Evolutionary conservation across 2,888 invertebrate species (phyloP), one percentile per base, ranked within the genome.

Genomic region (Parascotia fuliginaria): DNA sequence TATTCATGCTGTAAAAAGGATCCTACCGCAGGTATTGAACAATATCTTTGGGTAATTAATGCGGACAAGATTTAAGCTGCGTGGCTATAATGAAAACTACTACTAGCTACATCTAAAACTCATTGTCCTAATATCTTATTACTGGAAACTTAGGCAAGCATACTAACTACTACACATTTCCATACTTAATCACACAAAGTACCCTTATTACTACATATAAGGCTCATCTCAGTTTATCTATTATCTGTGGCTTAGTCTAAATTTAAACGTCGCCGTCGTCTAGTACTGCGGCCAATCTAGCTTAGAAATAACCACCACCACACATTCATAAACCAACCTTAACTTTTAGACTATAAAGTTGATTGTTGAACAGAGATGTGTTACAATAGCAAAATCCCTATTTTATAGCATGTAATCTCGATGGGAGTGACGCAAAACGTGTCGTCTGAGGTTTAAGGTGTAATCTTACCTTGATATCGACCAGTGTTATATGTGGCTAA

Each of bases 181-280:
- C 60, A 52, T 65, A 50, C 44, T 47, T 55, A 63, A 67, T 53
- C 47, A 50, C 38, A 43, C 29, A 38, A 36, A 47, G 43, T 44
- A 54, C 45, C 54, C 56, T 55, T 50, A 47, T 55, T 55, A 50
- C 15, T 28, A 42, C 27, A 42, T 28, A 22, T 33, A 27, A 33
- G 24, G 54, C 49, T 67, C 55, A 55, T 65, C 54, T 58, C 52
- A 56, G 58, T 54, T 48, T 63, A 65, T 59, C 68, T 66, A 61
- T 70, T 63, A 73, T 66, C 60, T 59, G 60, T 45, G 53, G 46
- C 42, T 62, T 53, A 66, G 42, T 27, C 33, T 34, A 44, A 55
- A 62, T 64, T 64, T 64, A 50, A 63, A 55, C 57, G 44, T 48
- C 48, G 39, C 36, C 50, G 42, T 48, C 46, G 36, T 40, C 50